phyloP scores from a whole-genome alignment of 1,140 invertebrate species.

The Drosophila rufa region DNA sequence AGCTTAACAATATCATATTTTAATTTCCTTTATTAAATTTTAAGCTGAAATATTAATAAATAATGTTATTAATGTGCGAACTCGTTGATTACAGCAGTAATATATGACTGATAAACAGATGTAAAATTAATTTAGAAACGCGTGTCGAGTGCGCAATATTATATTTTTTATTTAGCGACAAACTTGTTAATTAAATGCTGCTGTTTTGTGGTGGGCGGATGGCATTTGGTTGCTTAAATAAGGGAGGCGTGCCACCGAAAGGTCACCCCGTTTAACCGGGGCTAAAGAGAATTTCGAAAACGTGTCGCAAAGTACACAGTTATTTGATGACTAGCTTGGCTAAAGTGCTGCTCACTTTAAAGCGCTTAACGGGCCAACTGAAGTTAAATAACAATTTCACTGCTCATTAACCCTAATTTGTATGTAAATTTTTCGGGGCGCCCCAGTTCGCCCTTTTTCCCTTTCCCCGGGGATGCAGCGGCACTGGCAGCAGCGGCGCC shows the following conservation, averaged over 20 bases:
- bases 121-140: neutral
- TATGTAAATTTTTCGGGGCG: conserved; percentile 76
- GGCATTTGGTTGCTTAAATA: neutral
- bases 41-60: neutral
- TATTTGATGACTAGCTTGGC: conserved; percentile 47
- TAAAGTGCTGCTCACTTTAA: conserved; percentile 69
- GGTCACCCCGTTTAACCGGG: conserved; percentile 20
- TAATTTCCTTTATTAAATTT: neutral
- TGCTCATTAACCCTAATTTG: conserved; percentile 84
- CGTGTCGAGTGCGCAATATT: conserved; percentile 65
- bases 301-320: conserved; percentile 70
- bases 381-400: conserved; percentile 84
- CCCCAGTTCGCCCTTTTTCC: conserved; percentile 48
- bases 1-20: neutral
- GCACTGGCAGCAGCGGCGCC: conserved; percentile 3
- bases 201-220: conserved; percentile 8
- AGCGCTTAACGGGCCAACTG: conserved; percentile 74
- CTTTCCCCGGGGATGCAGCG: conserved; percentile 18
- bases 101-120: neutral
- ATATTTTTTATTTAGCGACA: conserved; percentile 59
- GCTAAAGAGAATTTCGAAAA: conserved; percentile 65
- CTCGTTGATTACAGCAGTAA: neutral
- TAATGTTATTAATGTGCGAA: too few species aligned
- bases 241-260: neutral
- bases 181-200: conserved; percentile 54